phyloP scores from a whole-genome alignment of 2,797 vertebrate species.

The Macropodus opercularis region DNA sequence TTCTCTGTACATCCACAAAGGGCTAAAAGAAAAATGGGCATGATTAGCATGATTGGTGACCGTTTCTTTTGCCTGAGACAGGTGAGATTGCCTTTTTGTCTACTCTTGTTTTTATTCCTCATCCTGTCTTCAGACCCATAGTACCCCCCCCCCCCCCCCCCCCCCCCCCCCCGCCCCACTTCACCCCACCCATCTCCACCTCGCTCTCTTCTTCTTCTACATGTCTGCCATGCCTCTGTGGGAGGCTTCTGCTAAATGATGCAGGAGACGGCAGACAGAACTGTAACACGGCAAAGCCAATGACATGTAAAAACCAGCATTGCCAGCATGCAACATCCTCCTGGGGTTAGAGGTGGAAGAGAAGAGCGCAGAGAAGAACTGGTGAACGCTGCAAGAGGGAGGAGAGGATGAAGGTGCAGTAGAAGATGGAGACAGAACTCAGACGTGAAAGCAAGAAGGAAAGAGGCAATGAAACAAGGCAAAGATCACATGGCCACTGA shows the following conservation, averaged over 20 bases:
- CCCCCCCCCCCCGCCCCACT: constrained; percentile 22
- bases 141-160: constrained; percentile 25
- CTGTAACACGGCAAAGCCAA: constrained; percentile 74
- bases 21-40: not conserved
- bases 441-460: not conserved
- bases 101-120: constrained; percentile 25
- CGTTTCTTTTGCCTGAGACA: not conserved
- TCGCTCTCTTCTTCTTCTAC: constrained; percentile 45
- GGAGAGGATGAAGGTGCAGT: not conserved
- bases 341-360: constrained; percentile 54
- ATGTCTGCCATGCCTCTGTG: constrained; percentile 65
- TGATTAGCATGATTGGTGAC: not conserved
- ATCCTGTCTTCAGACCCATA: constrained; percentile 28
- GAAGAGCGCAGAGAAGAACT: constrained; percentile 9
- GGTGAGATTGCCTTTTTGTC: constrained; percentile 16
- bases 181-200: constrained; percentile 27
- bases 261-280: constrained; percentile 75
- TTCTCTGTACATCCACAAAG: not conserved
- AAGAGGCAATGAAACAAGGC: not conserved
- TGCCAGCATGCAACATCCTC: constrained; percentile 67
- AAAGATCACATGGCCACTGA: not conserved
- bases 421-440: not conserved
- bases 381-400: constrained; percentile 3
- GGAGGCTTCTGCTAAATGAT: constrained; percentile 79
- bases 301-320: constrained; percentile 75